Percentiles rank a stretch among this genome's conserved stretches.
phyloP scores from a whole-genome alignment of 2,888 invertebrate species.

The Linnaemya tessellans region DNA sequence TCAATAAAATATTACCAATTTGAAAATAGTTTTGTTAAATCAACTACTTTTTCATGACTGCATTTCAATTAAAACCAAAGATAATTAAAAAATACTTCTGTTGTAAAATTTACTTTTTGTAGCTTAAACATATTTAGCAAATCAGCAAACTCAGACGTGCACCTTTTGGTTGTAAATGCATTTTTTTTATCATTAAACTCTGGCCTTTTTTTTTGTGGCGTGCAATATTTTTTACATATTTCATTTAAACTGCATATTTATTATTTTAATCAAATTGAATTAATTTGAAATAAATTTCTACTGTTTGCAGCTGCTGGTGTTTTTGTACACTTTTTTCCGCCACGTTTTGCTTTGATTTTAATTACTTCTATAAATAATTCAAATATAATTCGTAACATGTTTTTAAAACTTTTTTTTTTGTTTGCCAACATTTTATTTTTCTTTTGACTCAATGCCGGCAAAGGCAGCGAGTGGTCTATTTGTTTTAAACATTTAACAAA shows the following conservation, averaged over 20 bases:
- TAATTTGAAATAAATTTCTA: slow-evolving; percentile 52
- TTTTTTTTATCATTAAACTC: too few species aligned
- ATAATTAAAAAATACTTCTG: too few species aligned
- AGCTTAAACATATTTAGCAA: too few species aligned
- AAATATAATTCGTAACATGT: background rate
- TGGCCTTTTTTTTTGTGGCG: background rate
- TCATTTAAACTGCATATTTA: slow-evolving; percentile 46
- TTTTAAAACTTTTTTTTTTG: slow-evolving; percentile 10
- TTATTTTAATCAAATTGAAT: slow-evolving; percentile 61
- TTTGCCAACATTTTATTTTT: background rate
- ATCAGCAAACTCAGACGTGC: too few species aligned
- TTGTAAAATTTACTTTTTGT: too few species aligned
- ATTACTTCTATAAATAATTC: slow-evolving; percentile 38
- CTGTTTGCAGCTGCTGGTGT: slow-evolving; percentile 6
- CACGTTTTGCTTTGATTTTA: slow-evolving; percentile 48
- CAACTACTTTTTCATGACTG: too few species aligned
- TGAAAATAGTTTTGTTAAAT: too few species aligned
- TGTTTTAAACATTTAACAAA: slow-evolving; percentile 54
- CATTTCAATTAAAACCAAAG: too few species aligned
- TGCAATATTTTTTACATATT: background rate
- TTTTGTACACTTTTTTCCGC: slow-evolving; percentile 22
- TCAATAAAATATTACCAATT: too few species aligned
- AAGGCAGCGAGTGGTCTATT: slow-evolving; percentile 37
- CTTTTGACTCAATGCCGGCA: background rate
- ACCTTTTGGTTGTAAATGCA: too few species aligned